Percentiles rank a stretch among this genome's conserved stretches.
These are phyloP conservation scores for Apaloderma vittatum DNA, from an alignment of 2,113 vertebrate genomes.

Conservation along the genomic window DNA sequence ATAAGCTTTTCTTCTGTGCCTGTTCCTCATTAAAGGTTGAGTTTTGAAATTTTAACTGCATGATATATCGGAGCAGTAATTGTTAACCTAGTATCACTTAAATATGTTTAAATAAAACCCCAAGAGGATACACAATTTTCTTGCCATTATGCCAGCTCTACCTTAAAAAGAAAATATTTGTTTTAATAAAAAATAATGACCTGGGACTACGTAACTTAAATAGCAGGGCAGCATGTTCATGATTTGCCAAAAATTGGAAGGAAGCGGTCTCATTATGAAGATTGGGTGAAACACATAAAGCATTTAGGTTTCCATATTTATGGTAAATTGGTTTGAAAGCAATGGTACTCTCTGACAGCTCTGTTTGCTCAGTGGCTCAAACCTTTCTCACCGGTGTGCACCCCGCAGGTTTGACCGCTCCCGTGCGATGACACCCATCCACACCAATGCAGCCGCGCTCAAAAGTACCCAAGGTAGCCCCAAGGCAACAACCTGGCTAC, in stretches of 20 bases:
- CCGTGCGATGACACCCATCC: neutral
- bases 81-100: neutral
- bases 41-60: neutral
- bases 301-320: neutral
- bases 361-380: neutral
- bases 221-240: neutral
- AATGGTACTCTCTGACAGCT: neutral
- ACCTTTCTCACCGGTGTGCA: neutral
- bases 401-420: neutral
- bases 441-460: rapidly evolving
- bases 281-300: neutral
- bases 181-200: neutral
- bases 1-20: neutral
- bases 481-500: neutral
- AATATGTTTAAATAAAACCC: neutral
- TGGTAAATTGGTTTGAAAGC: neutral
- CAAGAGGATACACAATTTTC: neutral
- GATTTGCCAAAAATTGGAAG: neutral
- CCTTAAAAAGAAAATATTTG: neutral
- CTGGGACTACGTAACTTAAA: neutral
- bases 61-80: neutral
- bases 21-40: neutral
- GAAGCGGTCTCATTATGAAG: neutral
- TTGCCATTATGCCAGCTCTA: neutral
- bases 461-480: neutral